Percentiles rank a stretch among this genome's conserved stretches.
These are phyloP conservation scores for Campylomormyrus tamandua DNA, from an alignment of 2,113 vertebrate genomes.

Conservation along the genomic window DNA sequence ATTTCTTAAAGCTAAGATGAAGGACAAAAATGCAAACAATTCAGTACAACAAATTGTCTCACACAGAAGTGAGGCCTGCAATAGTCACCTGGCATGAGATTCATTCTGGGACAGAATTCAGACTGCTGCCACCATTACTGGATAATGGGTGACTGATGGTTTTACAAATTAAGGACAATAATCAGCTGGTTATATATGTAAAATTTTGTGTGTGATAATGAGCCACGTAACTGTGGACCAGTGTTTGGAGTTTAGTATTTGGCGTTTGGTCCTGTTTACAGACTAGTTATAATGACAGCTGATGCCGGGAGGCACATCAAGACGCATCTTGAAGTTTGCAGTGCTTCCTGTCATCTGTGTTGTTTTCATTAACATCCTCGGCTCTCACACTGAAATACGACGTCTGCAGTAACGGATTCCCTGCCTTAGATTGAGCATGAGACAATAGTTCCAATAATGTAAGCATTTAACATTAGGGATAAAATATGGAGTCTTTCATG, in stretches of 20 bases:
- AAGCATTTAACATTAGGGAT: background rate
- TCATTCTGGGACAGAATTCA: background rate
- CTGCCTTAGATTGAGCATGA: background rate
- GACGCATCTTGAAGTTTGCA: background rate
- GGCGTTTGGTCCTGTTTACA: background rate
- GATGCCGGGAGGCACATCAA: background rate
- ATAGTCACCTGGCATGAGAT: background rate
- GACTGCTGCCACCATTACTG: background rate
- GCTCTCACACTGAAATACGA: background rate
- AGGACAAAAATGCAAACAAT: background rate
- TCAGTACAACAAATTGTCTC: background rate
- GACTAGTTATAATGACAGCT: background rate
- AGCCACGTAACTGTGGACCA: background rate
- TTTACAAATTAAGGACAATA: background rate
- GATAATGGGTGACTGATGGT: background rate
- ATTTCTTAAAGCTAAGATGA: background rate
- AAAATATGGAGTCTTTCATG: background rate
- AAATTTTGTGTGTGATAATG: background rate
- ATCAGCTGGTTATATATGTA: background rate
- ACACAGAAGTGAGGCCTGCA: background rate
- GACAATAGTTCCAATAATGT: background rate
- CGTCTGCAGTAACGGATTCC: background rate
- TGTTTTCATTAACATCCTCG: background rate
- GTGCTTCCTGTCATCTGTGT: background rate
- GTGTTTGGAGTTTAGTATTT: background rate